Evolutionary conservation across 1,140 invertebrate species (phyloP), one percentile per base, ranked within the genome.

Genomic region (Ganaspis sp.): DNA sequence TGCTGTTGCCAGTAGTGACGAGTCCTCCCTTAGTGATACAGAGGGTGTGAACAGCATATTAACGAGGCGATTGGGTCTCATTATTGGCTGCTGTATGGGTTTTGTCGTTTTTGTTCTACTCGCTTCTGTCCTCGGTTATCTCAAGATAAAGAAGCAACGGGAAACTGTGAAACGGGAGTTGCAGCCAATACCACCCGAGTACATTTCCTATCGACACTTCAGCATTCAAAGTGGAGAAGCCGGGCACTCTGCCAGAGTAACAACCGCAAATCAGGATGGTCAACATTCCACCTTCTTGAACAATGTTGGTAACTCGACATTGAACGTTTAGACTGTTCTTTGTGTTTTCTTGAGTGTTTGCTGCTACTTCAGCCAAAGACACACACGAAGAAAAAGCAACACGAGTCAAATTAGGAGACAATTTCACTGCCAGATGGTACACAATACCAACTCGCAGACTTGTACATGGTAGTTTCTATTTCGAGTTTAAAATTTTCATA

Each of bases 81-180:
- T 97, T 72, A 94, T 97, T 6, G 96, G 96, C 42, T 95, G 95
- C 84, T 96, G 95, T 78, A 94, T 97, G 93, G 96, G 96, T 74
- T 95, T 96, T 84, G 93, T 96, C 19, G 95, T 97, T 8, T 96
- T 97, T 83, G 92, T 97, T 19, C 93, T 96, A 0, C 92, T 97
- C 76, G 94, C 97, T 1, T 95, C 96, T 1, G 93, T 95, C 29
- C 91, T 97, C n/a, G 95, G 95, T 19, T 97, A 96, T 87, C 93
- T 97, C 79, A 96, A 97, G 87, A 93, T 96, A 76, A 96, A 97
- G 87, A 96, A 96, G 87, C 95, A 96, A 81, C 91, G 96, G 15
- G 93, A 94, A 70, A 93, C 94, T 8, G 92, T 94, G 4, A 97
- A 97, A 90, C 88, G 94, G 38, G 94, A 95, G 81, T 93, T 94